These are phyloP conservation scores for Lepidurus arcticus DNA, from an alignment of 1,140 invertebrate genomes.

Conservation along the genomic window DNA sequence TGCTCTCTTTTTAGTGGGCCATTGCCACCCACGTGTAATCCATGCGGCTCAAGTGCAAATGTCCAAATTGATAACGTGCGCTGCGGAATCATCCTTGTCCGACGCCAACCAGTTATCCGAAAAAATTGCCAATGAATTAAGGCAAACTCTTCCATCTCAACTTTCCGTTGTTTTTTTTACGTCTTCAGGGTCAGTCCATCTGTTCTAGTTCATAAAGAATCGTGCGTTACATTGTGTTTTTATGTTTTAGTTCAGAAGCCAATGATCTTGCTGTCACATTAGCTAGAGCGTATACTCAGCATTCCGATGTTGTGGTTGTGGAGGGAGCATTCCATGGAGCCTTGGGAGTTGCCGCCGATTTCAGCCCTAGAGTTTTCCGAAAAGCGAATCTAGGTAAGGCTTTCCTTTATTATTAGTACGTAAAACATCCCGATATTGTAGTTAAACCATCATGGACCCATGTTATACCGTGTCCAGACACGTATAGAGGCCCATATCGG, in stretches of 20 bases:
- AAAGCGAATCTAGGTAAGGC: conserved; percentile 42
- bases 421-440: conserved; percentile 29
- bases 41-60: conserved; percentile 50
- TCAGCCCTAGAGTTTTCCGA: conserved; percentile 57
- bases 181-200: conserved; percentile 53
- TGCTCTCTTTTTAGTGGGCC: conserved; percentile 49
- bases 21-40: conserved; percentile 55
- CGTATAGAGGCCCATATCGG: conserved; percentile 52
- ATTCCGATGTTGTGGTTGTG: conserved; percentile 54
- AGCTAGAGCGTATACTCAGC: conserved; percentile 50
- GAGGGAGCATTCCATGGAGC: conserved; percentile 61
- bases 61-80: conserved; percentile 37
- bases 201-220: background rate
- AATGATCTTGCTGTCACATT: conserved; percentile 60
- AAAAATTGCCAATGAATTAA: conserved; percentile 51
- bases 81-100: conserved; percentile 44
- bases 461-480: conserved; percentile 56
- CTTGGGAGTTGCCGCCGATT: conserved; percentile 49
- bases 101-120: conserved; percentile 52
- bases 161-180: conserved; percentile 54
- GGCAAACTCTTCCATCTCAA: conserved; percentile 49
- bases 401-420: background rate
- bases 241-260: conserved; percentile 53
- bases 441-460: conserved; percentile 52
- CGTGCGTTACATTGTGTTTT: background rate